These are phyloP conservation scores for Papilio gigon DNA, from an alignment of 2,888 invertebrate species.

Conservation along the genomic window DNA sequence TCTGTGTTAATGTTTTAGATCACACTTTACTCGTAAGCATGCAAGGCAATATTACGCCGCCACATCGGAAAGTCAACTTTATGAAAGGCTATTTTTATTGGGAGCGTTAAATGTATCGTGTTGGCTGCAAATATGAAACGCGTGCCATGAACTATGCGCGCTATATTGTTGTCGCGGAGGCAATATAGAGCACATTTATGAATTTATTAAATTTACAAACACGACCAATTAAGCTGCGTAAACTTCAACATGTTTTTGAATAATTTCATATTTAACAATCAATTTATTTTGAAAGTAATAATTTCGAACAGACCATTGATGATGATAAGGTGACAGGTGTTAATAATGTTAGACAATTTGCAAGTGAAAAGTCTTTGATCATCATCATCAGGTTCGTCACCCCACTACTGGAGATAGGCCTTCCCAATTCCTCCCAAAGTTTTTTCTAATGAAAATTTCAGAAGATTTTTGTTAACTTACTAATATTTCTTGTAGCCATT, in stretches of 20 bases:
- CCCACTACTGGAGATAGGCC: too few species aligned
- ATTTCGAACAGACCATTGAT: too few species aligned
- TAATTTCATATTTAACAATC: background rate
- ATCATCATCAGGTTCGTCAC: too few species aligned
- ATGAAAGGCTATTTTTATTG: slow-evolving; percentile 36
- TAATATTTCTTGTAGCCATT: too few species aligned
- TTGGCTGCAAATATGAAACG: slow-evolving; percentile 27
- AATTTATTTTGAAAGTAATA: background rate
- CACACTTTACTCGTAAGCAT: too few species aligned
- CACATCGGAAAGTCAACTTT: slow-evolving; percentile 26
- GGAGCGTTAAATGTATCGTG: slow-evolving; percentile 24
- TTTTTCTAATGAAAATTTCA: too few species aligned
- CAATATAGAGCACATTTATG: slow-evolving; percentile 24
- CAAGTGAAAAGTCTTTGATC: too few species aligned
- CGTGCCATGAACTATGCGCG: slow-evolving; percentile 7
- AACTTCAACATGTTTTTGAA: too few species aligned
- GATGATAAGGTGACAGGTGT: too few species aligned
- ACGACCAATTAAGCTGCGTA: background rate
- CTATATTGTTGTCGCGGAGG: slow-evolving; percentile 3
- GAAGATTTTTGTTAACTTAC: too few species aligned
- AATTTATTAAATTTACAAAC: background rate
- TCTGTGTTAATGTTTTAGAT: slow-evolving; percentile 3
- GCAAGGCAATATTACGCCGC: slow-evolving; percentile 9
- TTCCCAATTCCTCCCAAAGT: background rate
- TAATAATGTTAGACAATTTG: too few species aligned